Evolutionary conservation across 2,113 vertebrate genomes (phyloP), one percentile per base, ranked within the genome.

Genomic region (Dissostichus mawsoni): DNA sequence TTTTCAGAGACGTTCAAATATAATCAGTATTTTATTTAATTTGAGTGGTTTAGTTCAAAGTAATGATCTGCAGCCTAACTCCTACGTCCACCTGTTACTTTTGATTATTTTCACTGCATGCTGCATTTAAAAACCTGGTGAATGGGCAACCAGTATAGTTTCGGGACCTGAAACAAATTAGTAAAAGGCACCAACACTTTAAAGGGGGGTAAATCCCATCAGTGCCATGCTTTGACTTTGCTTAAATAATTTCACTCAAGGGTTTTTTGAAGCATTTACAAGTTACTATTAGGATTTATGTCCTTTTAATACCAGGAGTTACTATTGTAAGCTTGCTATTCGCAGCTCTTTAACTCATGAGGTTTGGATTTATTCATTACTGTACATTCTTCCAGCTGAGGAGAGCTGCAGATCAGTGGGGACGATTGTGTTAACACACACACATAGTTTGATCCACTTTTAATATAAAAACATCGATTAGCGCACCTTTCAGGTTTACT

Each of bases 281-380:
- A 29, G 29, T 29, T 29, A 29, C 29, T 29, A 29, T 29, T 29
- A 52, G 33, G 11, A 4, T 50, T 50, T 45, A 47, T 72, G 44
- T 72, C 20, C 36, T 70, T 69, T 73, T 17, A 66, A 75, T 71
- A 45, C 16, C 55, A 56, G 25, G 9, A 70, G 70, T 52, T 86
- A 25, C 75, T 45, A 5, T 11, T 59, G 65, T 63, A 45, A 74
- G 20, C 29, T 58, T 62, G 20, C 72, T 52, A 29, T 67, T 47
- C 47, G 33, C 57, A 29, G 41, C 1, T 23, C 8, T 64, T 63
- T 48, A 10, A 56, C 44, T 20, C 41, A 25, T 20, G n/a, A 55
- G 55, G 29, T n/a, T 72, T 23, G 69, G 20, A 51, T 61, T 16
- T 62, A 59, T 45, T 41, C 25, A 33, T 76, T 70, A n/a, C n/a